phyloP scores from a whole-genome alignment of 2,113 vertebrate genomes.

The Microcebus murinus region DNA sequence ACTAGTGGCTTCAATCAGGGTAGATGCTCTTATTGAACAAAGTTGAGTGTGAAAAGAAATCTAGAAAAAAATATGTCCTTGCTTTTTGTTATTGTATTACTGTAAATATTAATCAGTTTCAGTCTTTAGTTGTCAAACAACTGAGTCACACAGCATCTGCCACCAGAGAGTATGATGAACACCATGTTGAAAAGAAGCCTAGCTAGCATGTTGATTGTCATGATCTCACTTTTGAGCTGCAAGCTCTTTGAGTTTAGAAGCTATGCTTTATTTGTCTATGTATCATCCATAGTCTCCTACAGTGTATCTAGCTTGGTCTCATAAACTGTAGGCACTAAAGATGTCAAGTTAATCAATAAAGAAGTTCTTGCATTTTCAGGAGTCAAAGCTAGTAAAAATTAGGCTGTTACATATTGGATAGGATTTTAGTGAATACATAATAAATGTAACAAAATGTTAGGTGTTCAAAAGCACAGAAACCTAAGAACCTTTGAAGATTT shows the following conservation, averaged over 20 bases:
- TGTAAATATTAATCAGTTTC: neutral
- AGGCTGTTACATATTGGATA: neutral
- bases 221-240: neutral
- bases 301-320: neutral
- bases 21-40: neutral
- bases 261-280: neutral
- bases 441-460: neutral
- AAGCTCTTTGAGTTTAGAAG: neutral
- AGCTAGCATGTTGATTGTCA: neutral
- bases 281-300: neutral
- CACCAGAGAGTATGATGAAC: neutral
- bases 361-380: neutral
- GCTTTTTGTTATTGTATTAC: neutral
- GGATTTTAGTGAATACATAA: neutral
- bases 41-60: neutral
- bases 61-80: neutral
- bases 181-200: neutral
- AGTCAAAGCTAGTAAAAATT: neutral
- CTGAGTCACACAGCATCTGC: neutral
- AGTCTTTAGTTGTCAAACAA: neutral
- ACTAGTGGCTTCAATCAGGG: neutral
- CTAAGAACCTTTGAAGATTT: neutral
- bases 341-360: neutral
- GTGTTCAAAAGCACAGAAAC: neutral
- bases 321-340: conserved; percentile 1